Percentiles rank a stretch among this genome's conserved stretches.
Evolutionary conservation across 2,888 invertebrate species (phyloP).

Genomic region (Microplitis manilae): DNA sequence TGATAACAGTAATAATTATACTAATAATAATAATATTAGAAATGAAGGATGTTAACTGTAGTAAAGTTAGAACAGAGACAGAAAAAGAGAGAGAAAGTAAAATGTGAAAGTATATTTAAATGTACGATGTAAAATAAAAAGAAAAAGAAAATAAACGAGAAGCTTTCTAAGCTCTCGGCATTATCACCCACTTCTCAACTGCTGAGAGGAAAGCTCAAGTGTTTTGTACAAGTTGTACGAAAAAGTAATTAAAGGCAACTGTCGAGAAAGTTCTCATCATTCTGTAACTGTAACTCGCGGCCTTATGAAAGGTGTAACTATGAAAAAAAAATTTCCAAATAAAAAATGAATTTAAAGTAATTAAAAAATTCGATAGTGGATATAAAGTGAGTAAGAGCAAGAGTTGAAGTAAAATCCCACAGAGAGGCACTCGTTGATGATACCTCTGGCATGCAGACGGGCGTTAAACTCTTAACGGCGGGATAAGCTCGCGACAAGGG

Average conservation of each 20-base stretch:
- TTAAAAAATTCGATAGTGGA: not conserved
- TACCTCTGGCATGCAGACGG: conserved; percentile 30
- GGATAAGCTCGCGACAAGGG: conserved; percentile 45
- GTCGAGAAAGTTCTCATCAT: not conserved
- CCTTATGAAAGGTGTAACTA: conserved; percentile 15
- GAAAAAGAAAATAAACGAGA: not conserved
- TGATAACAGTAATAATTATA: not conserved
- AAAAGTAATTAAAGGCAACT: conserved; percentile 33
- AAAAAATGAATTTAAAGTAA: no score
- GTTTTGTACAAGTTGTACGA: conserved; percentile 10
- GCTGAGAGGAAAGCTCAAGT: conserved; percentile 24
- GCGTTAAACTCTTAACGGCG: conserved; percentile 43
- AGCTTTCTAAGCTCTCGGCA: conserved; percentile 9
- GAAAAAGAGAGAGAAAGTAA: not conserved
- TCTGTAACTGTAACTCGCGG: conserved; percentile 7
- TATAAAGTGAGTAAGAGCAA: no score
- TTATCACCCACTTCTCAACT: conserved; percentile 23
- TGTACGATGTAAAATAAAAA: not conserved
- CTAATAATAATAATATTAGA: not conserved
- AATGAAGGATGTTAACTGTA: no score
- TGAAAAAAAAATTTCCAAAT: no score
- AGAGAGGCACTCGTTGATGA: conserved; percentile 29
- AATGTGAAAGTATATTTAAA: conserved; percentile 16
- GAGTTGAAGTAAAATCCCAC: not conserved
- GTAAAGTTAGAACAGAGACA: no score